Evolutionary conservation across 2,888 invertebrate species (phyloP).

Genomic region (Nemoura dubitans): DNA sequence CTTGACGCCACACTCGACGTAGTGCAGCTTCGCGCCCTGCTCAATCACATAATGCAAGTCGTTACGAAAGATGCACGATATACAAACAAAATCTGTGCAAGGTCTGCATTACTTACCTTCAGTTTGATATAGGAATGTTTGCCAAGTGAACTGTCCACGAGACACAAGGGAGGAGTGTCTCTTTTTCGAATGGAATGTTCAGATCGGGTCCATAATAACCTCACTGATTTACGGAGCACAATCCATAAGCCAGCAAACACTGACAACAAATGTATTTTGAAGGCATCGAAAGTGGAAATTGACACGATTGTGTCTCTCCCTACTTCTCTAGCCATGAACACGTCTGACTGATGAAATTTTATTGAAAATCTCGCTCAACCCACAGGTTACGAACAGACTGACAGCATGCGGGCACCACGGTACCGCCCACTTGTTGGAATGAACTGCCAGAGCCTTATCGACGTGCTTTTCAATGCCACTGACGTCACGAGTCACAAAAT

Average conservation of each 20-base stretch:
- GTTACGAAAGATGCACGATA: background rate
- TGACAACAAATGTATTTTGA: slow-evolving; percentile 63
- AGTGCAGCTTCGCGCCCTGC: slow-evolving; percentile 77
- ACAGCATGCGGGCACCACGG: background rate
- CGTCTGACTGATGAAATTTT: background rate
- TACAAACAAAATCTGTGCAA: slow-evolving; percentile 34
- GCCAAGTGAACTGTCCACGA: slow-evolving; percentile 68
- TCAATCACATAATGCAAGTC: slow-evolving; percentile 54
- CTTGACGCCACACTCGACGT: slow-evolving; percentile 73
- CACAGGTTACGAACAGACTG: background rate
- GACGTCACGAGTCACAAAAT: background rate
- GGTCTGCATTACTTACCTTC: slow-evolving; percentile 62
- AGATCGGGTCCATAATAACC: slow-evolving; percentile 64
- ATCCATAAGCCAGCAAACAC: slow-evolving; percentile 65
- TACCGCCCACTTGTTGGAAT: slow-evolving; percentile 22
- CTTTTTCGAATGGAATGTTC: slow-evolving; percentile 60
- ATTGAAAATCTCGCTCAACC: background rate
- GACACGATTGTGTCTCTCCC: slow-evolving; percentile 57
- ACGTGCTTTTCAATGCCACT: background rate
- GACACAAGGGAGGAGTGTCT: slow-evolving; percentile 69
- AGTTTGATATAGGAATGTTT: slow-evolving; percentile 72
- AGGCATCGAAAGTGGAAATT: slow-evolving; percentile 62
- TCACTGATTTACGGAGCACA: slow-evolving; percentile 61
- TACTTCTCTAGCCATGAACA: background rate
- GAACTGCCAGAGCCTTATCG: background rate